Base-by-base conservation (phyloP, 1,140 invertebrate genomes). In the Odontomachus brunneus region DNA sequence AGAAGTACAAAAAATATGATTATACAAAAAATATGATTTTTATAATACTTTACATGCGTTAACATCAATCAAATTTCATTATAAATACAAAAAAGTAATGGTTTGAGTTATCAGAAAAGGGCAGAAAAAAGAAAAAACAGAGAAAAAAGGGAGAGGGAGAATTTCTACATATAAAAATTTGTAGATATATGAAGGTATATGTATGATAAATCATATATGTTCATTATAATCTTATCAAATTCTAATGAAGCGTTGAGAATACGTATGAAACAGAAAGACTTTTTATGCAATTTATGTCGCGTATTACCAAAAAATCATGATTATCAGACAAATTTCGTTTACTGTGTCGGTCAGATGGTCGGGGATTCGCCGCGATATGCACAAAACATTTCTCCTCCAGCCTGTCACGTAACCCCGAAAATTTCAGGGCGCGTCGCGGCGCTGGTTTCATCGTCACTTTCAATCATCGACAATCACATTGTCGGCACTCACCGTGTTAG, bases 401-500 rank as follows among this genome's bases (percentile, higher is more conserved):
- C 19, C 38, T 44, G 44, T 24, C 44, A 19, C 22, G 44, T 19
- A 55, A 63, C 7, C 26, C 19, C 44, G 7, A 66, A 76, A 76
- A 76, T 76, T 76, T 66, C 29, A 49, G 62, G 62, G 74, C 24
- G 74, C 44, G 29, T 76, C 48, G 12, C 11, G 19, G 62, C 19
- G 49, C 29, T 38, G 55, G n/a, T 55, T 66, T 53, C 29, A 76
- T 65, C 60, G 48, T n/a, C 44, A 44, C 33, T 60, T 44, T 19
- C 29, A 22, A 44, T 38, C 69, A n/a, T 73, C 26, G 29, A 71
- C 60, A 51, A n/a, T 48, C 5, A n/a, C 14, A 22, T 60, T 19
- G 24, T 60, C 24, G 48, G 51, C 22, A 69, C 75, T 80, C n/a
- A 71, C 75, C 75, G 22, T 48, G 14, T 71, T 71, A 48, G 19